A percentile compares a stretch with the other conserved stretches of the same genome.
Conservation (phyloP, 2,113 vertebrate species). For the Oostethus manadensis region DNA sequence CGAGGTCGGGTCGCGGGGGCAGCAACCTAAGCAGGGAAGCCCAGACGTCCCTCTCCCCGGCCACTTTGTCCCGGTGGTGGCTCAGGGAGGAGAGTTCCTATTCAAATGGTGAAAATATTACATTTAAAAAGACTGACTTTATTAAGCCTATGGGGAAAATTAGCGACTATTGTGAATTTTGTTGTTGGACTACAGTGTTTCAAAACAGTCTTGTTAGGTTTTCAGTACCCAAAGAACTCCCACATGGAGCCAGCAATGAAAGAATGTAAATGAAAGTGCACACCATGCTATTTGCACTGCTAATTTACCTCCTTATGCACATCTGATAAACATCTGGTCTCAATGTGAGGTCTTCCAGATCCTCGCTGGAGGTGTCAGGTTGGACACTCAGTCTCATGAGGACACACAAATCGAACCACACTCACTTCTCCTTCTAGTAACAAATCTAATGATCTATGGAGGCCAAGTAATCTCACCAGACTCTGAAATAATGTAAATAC, state of each 20-base stretch:
- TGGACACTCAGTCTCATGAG: slow-evolving; percentile 38
- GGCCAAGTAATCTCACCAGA: not conserved
- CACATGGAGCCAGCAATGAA: slow-evolving; percentile 8
- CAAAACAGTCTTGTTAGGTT: slow-evolving; percentile 9
- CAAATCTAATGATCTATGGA: slow-evolving; percentile 21
- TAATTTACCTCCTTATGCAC: slow-evolving; percentile 32
- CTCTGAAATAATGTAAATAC: not conserved
- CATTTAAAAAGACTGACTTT: not conserved
- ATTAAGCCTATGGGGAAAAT: not conserved
- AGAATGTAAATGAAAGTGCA: slow-evolving; percentile 19
- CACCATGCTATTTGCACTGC: slow-evolving; percentile 9
- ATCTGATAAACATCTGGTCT: slow-evolving; percentile 62
- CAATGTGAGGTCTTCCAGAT: slow-evolving; percentile 58
- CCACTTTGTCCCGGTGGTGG: too few species aligned
- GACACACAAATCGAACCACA: slow-evolving; percentile 22
- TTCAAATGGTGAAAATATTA: not conserved
- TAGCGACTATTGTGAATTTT: not conserved
- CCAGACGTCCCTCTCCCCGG: too few species aligned
- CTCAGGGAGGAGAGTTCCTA: too few species aligned
- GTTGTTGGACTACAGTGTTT: slow-evolving; percentile 7
- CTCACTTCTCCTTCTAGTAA: slow-evolving; percentile 12
- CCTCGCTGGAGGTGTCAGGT: slow-evolving; percentile 48
- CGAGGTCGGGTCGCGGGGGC: too few species aligned
- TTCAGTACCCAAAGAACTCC: slow-evolving; percentile 12
- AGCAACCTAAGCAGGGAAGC: too few species aligned